Conservation (phyloP, 2,113 vertebrate species). For the Hystrix brachyura region DNA sequence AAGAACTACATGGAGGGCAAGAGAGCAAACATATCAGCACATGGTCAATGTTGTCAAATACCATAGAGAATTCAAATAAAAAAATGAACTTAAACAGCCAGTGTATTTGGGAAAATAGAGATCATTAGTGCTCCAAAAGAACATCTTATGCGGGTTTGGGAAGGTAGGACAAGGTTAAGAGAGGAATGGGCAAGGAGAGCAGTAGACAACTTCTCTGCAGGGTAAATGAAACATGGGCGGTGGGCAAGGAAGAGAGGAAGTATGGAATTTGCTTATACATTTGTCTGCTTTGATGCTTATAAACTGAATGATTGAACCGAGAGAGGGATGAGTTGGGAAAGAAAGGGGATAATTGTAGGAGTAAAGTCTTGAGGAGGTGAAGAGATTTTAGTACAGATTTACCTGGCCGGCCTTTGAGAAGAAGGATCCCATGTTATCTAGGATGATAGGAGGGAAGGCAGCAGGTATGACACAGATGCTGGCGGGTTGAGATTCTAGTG, state of each 20-base stretch:
- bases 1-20: background rate
- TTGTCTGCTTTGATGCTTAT: background rate
- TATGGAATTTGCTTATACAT: background rate
- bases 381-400: background rate
- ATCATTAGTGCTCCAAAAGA: background rate
- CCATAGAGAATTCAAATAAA: background rate
- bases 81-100: background rate
- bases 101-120: background rate
- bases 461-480: background rate
- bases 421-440: background rate
- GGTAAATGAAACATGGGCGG: background rate
- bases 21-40: background rate
- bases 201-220: background rate
- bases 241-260: background rate
- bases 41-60: background rate
- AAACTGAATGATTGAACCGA: background rate
- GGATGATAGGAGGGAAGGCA: background rate
- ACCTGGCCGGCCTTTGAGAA: background rate
- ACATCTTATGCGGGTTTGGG: background rate
- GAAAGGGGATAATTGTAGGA: background rate
- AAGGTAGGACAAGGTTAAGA: background rate
- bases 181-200: background rate
- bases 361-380: background rate
- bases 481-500: too few species aligned
- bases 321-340: background rate